A percentile compares a stretch with the other conserved stretches of the same genome.
These are phyloP conservation scores for Chironomus riparius DNA, from an alignment of 2,888 invertebrate species.

Conservation along the genomic window DNA sequence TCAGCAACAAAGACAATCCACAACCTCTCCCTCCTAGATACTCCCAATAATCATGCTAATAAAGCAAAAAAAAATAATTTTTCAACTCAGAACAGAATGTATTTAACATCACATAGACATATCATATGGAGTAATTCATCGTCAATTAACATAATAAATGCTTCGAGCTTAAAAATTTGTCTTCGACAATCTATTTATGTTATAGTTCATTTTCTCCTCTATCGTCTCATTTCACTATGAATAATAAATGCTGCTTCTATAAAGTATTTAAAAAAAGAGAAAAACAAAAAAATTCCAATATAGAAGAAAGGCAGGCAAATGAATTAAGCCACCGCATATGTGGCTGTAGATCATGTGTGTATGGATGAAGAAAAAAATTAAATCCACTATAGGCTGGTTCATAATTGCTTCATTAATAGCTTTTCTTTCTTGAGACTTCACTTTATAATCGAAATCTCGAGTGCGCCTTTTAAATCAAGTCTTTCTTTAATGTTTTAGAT, in stretches of 20 bases:
- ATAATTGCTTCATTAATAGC: constrained; percentile 25
- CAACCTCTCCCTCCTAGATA: too few species aligned
- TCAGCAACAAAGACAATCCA: too few species aligned
- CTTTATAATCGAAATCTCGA: neutral
- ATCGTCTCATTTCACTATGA: neutral
- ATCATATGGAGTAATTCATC: constrained; percentile 25
- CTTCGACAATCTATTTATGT: neutral
- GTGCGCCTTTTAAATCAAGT: neutral
- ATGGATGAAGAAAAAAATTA: neutral
- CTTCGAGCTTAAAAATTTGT: constrained; percentile 9
- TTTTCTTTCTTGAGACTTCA: neutral
- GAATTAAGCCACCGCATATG: constrained; percentile 5
- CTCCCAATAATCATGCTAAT: too few species aligned
- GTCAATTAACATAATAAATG: constrained; percentile 21
- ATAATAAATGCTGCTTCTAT: neutral
- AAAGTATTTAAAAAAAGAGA: too few species aligned
- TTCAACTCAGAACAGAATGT: neutral
- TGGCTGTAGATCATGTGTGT: neutral
- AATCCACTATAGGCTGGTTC: neutral
- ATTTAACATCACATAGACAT: constrained; percentile 5
- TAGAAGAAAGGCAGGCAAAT: neutral
- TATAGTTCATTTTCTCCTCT: too few species aligned
- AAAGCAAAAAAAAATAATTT: too few species aligned
- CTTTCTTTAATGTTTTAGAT: too few species aligned
- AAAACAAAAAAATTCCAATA: too few species aligned